Evolutionary conservation across 2,888 invertebrate species (phyloP), one percentile per base, ranked within the genome.

Genomic region (Ceraclea dissimilis): DNA sequence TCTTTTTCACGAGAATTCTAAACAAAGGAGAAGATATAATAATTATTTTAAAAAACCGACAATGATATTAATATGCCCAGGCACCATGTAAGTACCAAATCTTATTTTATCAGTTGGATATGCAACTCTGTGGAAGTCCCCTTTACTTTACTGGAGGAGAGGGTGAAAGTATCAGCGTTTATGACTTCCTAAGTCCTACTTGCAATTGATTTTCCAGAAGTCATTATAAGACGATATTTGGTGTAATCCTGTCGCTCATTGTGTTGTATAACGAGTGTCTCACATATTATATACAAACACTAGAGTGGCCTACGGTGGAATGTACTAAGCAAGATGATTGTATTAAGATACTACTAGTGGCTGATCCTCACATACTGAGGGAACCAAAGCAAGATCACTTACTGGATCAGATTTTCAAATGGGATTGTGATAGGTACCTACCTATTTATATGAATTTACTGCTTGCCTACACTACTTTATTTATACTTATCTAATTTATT

Each of bases 331-430:
- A 34, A 34, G 56, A 63, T 20, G 63, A 66, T 43, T 74, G 74
- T 64, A 66, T 67, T 16, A 69, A 66, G 64, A 67, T 75, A 48
- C 63, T 75, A 19, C 63, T 75, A 44, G 61, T 61, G 17, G 59
- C 61, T n/a, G 61, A 61, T 50, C 59, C 61, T 17, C 61, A 60
- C 33, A 61, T 61, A 16, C 58, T 60, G 31, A 58, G 59, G 18
- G 61, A 61, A n/a, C 59, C 53, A 31, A 56, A 51, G 31, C 56
- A 60, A 50, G 51, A 52, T 49, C 47, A 50, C 4, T 22, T 51
- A 1, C 34, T 61, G 13, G 48, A 48, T 21, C 26, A 44, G 13
- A 19, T 60, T 8, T 58, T 54, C 26, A 61, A 56, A 26, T 60
- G 53, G 58, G 61, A 61, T 26, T 46, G 58, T 47, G 59, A 61